Evolutionary conservation across 2,797 vertebrate genomes (phyloP).

Genomic region (Enteromius afrohamiltoni): DNA sequence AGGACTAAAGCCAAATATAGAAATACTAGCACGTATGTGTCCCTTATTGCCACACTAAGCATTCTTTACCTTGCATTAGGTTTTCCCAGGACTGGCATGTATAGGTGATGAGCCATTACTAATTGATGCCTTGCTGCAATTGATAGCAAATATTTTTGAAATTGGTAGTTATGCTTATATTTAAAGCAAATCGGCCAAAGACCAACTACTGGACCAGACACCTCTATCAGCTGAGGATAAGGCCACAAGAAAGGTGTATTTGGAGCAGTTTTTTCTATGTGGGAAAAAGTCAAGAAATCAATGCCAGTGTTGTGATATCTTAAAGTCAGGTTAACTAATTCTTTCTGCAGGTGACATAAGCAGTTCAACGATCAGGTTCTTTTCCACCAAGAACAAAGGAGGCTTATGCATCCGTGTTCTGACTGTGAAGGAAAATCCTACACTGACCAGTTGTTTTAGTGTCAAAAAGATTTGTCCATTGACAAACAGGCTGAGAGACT

Average conservation of each 20-base stretch:
- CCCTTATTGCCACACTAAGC: no score
- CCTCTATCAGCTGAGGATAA: conserved; percentile 42
- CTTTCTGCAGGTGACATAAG: conserved; percentile 53
- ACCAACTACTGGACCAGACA: conserved; percentile 8
- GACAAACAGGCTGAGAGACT: conserved; percentile 50
- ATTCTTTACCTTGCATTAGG: conserved; percentile 38
- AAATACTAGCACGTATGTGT: no score
- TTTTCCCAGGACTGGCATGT: conserved; percentile 44
- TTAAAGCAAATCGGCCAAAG: no score
- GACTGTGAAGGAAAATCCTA: conserved; percentile 52
- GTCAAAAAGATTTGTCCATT: conserved; percentile 54
- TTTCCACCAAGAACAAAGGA: conserved; percentile 52
- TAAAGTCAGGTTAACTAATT: conserved; percentile 55
- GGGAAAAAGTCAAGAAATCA: background rate
- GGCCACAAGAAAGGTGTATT: conserved; percentile 58
- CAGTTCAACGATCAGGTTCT: conserved; percentile 42
- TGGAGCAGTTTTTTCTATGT: conserved; percentile 27
- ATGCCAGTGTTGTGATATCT: conserved; percentile 59
- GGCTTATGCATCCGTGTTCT: conserved; percentile 52
- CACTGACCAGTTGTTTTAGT: conserved; percentile 47
- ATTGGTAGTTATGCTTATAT: conserved; percentile 19
- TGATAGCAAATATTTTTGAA: conserved; percentile 54
- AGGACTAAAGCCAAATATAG: no score
- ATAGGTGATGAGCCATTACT: conserved; percentile 50
- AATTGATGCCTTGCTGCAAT: conserved; percentile 56